Evolutionary conservation across 2,888 invertebrate species (phyloP).

Genomic region (Yponomeuta malinellus): DNA sequence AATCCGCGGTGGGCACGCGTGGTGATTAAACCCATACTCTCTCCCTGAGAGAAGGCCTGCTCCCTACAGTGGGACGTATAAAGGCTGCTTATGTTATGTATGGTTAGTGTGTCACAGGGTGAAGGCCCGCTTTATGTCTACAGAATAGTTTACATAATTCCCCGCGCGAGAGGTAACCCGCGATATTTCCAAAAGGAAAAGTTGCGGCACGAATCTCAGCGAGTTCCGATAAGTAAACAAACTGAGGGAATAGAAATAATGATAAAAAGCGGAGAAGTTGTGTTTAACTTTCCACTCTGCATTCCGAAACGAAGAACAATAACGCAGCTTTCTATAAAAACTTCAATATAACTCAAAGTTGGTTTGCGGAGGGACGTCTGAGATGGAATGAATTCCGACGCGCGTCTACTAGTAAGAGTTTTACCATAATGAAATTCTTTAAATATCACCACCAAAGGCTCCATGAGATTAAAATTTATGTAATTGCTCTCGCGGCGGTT

Average conservation of each 20-base stretch:
- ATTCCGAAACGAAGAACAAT: slow-evolving; percentile 44
- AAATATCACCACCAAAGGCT: slow-evolving; percentile 48
- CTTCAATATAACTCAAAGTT: slow-evolving; percentile 54
- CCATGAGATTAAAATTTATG: slow-evolving; percentile 59
- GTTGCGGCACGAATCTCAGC: background rate
- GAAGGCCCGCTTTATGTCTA: too few species aligned
- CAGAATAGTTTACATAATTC: background rate
- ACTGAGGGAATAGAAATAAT: background rate
- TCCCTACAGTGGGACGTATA: too few species aligned
- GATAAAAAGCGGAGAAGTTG: slow-evolving; percentile 4
- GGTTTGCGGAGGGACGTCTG: slow-evolving; percentile 41
- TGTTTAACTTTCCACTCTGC: slow-evolving; percentile 29
- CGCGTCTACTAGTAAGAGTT: slow-evolving; percentile 47
- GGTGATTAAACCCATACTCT: too few species aligned
- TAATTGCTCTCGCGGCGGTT: slow-evolving; percentile 46
- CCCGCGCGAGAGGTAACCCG: background rate
- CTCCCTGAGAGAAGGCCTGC: too few species aligned
- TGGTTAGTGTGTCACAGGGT: too few species aligned
- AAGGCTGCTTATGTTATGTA: too few species aligned
- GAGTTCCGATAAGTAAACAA: slow-evolving; percentile 4
- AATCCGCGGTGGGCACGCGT: too few species aligned
- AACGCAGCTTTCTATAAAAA: slow-evolving; percentile 53
- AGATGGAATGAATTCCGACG: slow-evolving; percentile 58
- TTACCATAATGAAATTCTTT: slow-evolving; percentile 70
- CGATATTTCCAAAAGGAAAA: background rate